Evolutionary conservation across 2,888 invertebrate genomes (phyloP).

Genomic region (Melieria picta): DNA sequence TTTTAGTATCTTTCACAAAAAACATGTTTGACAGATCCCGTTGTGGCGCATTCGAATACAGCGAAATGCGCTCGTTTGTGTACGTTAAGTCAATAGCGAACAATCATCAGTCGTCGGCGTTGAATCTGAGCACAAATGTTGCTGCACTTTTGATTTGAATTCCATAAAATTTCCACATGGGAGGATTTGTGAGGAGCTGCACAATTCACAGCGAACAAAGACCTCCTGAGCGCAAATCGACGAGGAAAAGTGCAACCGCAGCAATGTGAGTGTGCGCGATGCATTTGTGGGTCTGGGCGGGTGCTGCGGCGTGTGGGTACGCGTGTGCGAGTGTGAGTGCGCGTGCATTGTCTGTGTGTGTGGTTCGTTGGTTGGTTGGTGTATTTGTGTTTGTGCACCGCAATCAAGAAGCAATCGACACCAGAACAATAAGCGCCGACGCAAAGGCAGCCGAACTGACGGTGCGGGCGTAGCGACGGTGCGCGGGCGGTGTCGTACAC

Average conservation of each 20-base stretch:
- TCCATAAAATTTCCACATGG: slow-evolving; percentile 59
- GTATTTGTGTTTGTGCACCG: slow-evolving; percentile 40
- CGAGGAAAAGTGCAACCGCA: slow-evolving; percentile 55
- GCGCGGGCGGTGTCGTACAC: slow-evolving; percentile 29
- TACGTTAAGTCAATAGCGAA: too few relatives aligned
- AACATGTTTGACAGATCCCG: too few relatives aligned
- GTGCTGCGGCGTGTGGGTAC: neutral
- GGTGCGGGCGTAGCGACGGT: slow-evolving; percentile 14
- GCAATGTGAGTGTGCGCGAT: slow-evolving; percentile 33
- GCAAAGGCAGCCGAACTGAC: slow-evolving; percentile 32
- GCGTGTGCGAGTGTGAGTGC: neutral
- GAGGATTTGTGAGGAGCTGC: slow-evolving; percentile 62
- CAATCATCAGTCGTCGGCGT: too few relatives aligned
- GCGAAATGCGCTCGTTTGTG: too few relatives aligned
- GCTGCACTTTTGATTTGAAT: slow-evolving; percentile 37
- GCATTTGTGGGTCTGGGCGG: neutral
- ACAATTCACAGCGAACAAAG: slow-evolving; percentile 46
- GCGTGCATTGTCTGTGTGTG: slow-evolving; percentile 29
- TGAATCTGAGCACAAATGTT: slow-evolving; percentile 12
- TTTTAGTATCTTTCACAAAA: too few relatives aligned
- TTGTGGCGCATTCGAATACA: too few relatives aligned
- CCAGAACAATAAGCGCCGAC: slow-evolving; percentile 44
- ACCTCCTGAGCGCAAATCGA: slow-evolving; percentile 51
- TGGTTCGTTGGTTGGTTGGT: slow-evolving; percentile 9
- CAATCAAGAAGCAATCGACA: slow-evolving; percentile 62